These are phyloP conservation scores for Gastrophryne carolinensis DNA, from an alignment of 2,797 vertebrate species.

Conservation along the genomic window DNA sequence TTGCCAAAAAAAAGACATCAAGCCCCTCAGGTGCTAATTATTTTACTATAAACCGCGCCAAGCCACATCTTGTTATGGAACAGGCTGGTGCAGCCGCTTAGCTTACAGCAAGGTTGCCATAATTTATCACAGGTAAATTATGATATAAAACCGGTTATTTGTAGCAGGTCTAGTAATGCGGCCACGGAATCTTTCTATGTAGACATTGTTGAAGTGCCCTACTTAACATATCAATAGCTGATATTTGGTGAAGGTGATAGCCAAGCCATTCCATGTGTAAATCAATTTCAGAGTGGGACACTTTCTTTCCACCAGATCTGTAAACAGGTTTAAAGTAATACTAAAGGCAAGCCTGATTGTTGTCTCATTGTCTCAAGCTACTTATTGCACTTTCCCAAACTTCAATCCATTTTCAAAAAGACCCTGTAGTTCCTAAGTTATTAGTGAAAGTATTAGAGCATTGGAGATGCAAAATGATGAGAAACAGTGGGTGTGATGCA, in stretches of 20 bases:
- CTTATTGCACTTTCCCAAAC: no score
- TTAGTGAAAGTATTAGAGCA: no score
- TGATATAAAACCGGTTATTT: conserved; percentile 1
- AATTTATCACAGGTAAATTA: conserved; percentile 37
- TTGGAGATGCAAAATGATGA: no score
- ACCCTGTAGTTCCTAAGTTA: no score
- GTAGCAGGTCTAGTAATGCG: background rate
- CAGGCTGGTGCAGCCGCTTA: conserved; percentile 20
- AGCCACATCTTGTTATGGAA: conserved; percentile 15
- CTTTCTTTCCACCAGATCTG: background rate
- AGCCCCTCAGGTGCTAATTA: conserved; percentile 39
- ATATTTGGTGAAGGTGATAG: background rate
- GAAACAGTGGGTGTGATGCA: no score
- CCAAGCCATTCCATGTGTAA: background rate
- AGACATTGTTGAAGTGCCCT: conserved; percentile 8
- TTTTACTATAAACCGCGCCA: conserved; percentile 28
- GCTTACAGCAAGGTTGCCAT: conserved; percentile 6
- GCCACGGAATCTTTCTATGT: conserved; percentile 9
- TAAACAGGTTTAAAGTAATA: conserved; percentile 1
- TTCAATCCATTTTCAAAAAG: no score
- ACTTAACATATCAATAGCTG: conserved; percentile 14
- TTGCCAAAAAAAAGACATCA: conserved; percentile 29
- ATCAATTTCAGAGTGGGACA: background rate
- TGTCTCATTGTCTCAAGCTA: no score
- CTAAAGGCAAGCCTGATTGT: no score